These are phyloP conservation scores for Littorina saxatilis DNA, from an alignment of 1,140 invertebrate species.

Conservation along the genomic window DNA sequence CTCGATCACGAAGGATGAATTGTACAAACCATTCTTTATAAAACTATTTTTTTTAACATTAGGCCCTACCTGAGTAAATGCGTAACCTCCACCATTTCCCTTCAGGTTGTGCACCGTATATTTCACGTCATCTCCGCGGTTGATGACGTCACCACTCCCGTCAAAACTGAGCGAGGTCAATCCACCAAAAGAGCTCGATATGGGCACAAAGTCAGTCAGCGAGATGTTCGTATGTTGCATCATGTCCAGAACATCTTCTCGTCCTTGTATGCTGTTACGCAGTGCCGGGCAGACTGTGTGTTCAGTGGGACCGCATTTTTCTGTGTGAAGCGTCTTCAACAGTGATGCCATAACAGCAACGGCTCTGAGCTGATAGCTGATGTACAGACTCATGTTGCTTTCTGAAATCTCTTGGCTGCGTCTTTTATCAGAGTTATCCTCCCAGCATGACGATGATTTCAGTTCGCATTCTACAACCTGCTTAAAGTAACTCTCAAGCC, in stretches of 20 bases:
- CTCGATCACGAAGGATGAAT: too few species aligned
- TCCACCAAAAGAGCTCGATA: background rate
- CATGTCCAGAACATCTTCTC: background rate
- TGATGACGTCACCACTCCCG: background rate
- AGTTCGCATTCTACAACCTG: background rate
- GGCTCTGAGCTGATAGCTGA: conserved; percentile 12
- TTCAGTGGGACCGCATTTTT: background rate
- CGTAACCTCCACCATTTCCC: background rate
- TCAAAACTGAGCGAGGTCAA: background rate
- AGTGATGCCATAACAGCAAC: conserved; percentile 5
- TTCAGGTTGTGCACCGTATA: conserved; percentile 20
- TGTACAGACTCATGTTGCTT: background rate
- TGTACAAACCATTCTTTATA: too few species aligned
- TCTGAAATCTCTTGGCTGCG: background rate
- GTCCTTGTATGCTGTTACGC: background rate
- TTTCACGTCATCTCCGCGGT: background rate
- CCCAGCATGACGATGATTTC: background rate
- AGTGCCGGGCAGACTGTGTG: background rate
- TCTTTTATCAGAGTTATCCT: background rate
- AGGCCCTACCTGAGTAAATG: background rate
- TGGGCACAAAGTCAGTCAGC: background rate
- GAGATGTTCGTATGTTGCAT: background rate
- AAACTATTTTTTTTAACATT: too few species aligned
- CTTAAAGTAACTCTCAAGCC: background rate
- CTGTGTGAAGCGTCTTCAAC: background rate